A percentile compares a stretch with the other conserved stretches of the same genome.
These are phyloP conservation scores for Lichenostomus cassidix DNA, from an alignment of 2,113 vertebrate species.

Conservation along the genomic window DNA sequence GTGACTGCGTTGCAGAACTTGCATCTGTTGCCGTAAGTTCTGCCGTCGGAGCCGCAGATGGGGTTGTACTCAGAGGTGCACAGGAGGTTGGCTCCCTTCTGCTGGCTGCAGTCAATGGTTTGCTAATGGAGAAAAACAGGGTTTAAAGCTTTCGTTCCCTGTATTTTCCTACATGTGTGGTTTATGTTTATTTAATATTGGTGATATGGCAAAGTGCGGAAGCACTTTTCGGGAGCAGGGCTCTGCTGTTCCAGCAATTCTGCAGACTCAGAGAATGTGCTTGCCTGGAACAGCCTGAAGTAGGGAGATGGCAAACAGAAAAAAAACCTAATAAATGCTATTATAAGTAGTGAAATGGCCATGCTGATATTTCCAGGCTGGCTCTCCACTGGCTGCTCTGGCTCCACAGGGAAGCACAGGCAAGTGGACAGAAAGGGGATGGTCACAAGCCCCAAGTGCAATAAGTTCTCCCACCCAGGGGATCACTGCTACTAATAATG, in stretches of 20 bases:
- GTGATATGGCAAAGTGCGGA: neutral
- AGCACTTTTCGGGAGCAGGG: neutral
- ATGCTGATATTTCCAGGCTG: neutral
- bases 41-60: constrained; percentile 65
- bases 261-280: neutral
- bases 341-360: neutral
- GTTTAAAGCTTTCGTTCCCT: neutral
- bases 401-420: neutral
- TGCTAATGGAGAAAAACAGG: neutral
- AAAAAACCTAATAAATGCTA: neutral
- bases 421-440: neutral
- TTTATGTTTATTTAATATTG: neutral
- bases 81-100: fast-evolving
- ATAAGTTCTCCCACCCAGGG: neutral
- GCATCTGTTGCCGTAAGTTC: constrained; percentile 59
- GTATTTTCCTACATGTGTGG: neutral
- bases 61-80: neutral
- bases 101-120: neutral
- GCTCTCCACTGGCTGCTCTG: neutral
- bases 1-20: neutral
- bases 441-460: neutral
- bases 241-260: neutral
- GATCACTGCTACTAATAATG: neutral
- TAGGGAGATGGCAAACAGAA: neutral
- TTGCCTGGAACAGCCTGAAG: neutral